Conservation (phyloP, 2,888 invertebrate species). For the Pediacus dermestoides region DNA sequence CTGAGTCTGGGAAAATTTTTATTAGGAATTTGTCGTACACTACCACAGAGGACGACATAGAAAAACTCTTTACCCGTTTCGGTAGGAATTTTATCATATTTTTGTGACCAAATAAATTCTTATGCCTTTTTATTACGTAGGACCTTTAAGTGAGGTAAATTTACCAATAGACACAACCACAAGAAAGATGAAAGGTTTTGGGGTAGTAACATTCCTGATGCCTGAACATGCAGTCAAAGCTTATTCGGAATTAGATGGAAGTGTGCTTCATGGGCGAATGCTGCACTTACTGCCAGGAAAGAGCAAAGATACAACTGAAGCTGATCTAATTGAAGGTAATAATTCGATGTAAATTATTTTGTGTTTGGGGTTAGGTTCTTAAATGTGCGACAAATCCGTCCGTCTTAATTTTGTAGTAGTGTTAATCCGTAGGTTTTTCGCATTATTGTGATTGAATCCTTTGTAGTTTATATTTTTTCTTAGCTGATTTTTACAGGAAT, state of each 20-base stretch:
- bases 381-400: too few relatives aligned
- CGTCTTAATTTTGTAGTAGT: too few relatives aligned
- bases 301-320: conserved; percentile 51
- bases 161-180: conserved; percentile 82
- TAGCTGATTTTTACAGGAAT: too few relatives aligned
- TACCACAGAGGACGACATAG: conserved; percentile 80
- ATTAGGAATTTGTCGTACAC: conserved; percentile 87
- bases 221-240: conserved; percentile 94
- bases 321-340: conserved; percentile 28
- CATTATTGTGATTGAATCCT: too few relatives aligned
- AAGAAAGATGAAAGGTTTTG: conserved; percentile 88
- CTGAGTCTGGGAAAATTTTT: conserved; percentile 89
- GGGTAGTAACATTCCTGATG: conserved; percentile 86
- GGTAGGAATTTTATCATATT: conserved; percentile 53
- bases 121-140: conserved; percentile 46
- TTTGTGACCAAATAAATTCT: conserved; percentile 10
- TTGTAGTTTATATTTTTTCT: too few relatives aligned
- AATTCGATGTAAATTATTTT: background rate
- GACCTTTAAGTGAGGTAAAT: conserved; percentile 81
- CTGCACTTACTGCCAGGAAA: conserved; percentile 89
- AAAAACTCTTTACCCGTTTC: conserved; percentile 76
- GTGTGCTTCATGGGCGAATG: conserved; percentile 85
- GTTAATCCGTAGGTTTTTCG: too few relatives aligned
- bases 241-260: conserved; percentile 85
- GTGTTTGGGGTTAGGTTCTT: too few relatives aligned